A percentile compares a stretch with the other conserved stretches of the same genome.
These are phyloP conservation scores for Zaprionus taronus DNA, from an alignment of 1,140 invertebrate species.

Conservation along the genomic window DNA sequence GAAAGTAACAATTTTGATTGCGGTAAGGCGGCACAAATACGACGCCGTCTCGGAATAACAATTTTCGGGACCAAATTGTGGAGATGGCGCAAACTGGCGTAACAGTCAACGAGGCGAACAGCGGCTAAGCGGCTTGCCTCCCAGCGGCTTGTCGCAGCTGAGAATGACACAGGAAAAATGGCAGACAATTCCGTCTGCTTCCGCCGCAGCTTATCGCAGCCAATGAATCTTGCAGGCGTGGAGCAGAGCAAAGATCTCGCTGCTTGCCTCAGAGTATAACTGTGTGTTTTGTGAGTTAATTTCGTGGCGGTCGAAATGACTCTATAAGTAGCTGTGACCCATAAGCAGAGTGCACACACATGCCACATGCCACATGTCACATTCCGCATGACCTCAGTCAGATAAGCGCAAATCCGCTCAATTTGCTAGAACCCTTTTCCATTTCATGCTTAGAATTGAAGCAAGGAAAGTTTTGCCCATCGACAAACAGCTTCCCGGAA, in stretches of 20 bases:
- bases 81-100: slow-evolving; percentile 51
- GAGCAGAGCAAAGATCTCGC: slow-evolving; percentile 36
- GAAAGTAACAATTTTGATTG: slow-evolving; percentile 83
- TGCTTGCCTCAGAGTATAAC: neutral
- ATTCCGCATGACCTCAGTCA: slow-evolving; percentile 17
- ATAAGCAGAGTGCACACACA: slow-evolving; percentile 39
- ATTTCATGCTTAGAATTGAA: slow-evolving; percentile 56
- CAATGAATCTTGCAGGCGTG: slow-evolving; percentile 67
- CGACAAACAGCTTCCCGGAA: slow-evolving; percentile 52
- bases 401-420: slow-evolving; percentile 32
- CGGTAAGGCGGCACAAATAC: slow-evolving; percentile 71
- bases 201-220: slow-evolving; percentile 50
- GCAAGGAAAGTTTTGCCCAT: slow-evolving; percentile 60
- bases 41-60: slow-evolving; percentile 48
- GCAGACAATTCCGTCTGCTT: slow-evolving; percentile 6
- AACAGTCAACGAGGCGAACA: slow-evolving; percentile 65
- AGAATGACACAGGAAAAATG: slow-evolving; percentile 31
- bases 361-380: slow-evolving; percentile 19
- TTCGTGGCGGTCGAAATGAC: slow-evolving; percentile 61
- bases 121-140: slow-evolving; percentile 64
- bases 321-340: slow-evolving; percentile 75
- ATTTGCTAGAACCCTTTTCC: slow-evolving; percentile 45
- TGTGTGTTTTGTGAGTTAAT: slow-evolving; percentile 51
- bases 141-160: slow-evolving; percentile 2
- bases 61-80: slow-evolving; percentile 38